Percentiles rank a stretch among this genome's conserved stretches.
Conservation (phyloP, 2,888 invertebrate genomes). For the Tachina grossa region DNA sequence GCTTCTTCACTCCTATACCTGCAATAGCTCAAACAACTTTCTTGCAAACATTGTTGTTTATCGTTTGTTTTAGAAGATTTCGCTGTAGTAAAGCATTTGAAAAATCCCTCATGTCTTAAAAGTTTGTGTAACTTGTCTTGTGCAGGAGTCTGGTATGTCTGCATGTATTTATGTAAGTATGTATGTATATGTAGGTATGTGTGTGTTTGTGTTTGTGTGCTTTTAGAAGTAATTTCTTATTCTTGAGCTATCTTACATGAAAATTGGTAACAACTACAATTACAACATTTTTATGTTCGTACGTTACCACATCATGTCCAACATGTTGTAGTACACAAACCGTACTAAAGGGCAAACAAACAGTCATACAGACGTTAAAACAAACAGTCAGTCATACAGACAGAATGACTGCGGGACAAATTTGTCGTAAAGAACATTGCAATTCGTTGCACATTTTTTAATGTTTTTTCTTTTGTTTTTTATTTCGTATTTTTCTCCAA, state of each 20-base stretch:
- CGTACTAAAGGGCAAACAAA: conserved; percentile 77
- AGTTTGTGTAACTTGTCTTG: too few species aligned
- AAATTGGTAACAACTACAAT: conserved; percentile 63
- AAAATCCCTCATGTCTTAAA: too few species aligned
- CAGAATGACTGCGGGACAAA: conserved; percentile 10
- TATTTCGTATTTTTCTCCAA: conserved; percentile 3
- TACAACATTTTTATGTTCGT: conserved; percentile 20
- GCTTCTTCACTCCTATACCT: too few species aligned
- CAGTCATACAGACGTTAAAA: not conserved
- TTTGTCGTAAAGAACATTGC: conserved; percentile 55
- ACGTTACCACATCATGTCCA: conserved; percentile 77
- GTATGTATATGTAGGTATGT: not conserved
- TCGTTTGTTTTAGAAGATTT: too few species aligned
- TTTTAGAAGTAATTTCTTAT: not conserved
- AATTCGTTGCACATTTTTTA: conserved; percentile 64
- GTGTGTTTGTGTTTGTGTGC: too few species aligned
- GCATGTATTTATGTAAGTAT: not conserved
- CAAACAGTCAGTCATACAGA: conserved; percentile 25
- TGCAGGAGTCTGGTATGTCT: too few species aligned
- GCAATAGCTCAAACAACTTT: too few species aligned
- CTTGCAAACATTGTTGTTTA: too few species aligned
- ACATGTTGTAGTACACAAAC: conserved; percentile 55
- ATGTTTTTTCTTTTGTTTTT: conserved; percentile 30
- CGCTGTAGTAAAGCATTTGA: too few species aligned
- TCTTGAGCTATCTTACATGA: conserved; percentile 66